Evolutionary conservation across 2,888 invertebrate species (phyloP).

Genomic region (Campopleginae sp.): DNA sequence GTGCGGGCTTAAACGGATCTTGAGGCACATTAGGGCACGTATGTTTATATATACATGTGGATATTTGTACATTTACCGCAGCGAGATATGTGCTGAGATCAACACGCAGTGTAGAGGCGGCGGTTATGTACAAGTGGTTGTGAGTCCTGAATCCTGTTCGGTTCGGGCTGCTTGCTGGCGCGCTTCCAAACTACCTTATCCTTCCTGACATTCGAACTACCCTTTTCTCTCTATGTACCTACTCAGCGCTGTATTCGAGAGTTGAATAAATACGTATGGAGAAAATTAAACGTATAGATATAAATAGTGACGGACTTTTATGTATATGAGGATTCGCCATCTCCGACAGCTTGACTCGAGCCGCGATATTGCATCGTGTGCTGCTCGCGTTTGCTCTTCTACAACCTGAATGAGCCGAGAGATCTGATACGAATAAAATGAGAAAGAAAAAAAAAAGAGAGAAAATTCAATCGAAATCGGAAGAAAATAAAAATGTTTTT

Average conservation of each 20-base stretch:
- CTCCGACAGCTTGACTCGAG: conserved; percentile 79
- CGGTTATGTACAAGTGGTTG: conserved; percentile 35
- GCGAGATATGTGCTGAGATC: conserved; percentile 12
- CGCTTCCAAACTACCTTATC: conserved; percentile 66
- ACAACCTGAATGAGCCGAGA: conserved; percentile 46
- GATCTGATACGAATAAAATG: conserved; percentile 37
- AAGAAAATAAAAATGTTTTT: conserved; percentile 21
- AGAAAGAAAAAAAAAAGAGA: not conserved
- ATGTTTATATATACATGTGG: not conserved
- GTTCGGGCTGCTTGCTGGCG: conserved; percentile 65
- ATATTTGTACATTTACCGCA: conserved; percentile 26
- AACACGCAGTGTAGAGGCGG: conserved; percentile 23
- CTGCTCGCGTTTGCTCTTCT: conserved; percentile 48
- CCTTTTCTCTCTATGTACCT: not conserved
- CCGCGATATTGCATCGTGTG: conserved; percentile 75
- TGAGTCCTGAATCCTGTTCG: conserved; percentile 51
- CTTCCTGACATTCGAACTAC: conserved; percentile 44
- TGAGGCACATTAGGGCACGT: not conserved
- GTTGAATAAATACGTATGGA: conserved; percentile 17
- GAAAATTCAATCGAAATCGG: conserved; percentile 5
- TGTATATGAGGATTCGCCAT: conserved; percentile 71
- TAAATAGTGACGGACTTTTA: conserved; percentile 35
- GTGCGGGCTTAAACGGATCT: not conserved
- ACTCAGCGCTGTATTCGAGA: not conserved
- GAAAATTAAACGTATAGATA: not conserved